A percentile compares a stretch with the other conserved stretches of the same genome.
Conservation (phyloP, 2,113 vertebrate genomes). For the Pleuronectes platessa region DNA sequence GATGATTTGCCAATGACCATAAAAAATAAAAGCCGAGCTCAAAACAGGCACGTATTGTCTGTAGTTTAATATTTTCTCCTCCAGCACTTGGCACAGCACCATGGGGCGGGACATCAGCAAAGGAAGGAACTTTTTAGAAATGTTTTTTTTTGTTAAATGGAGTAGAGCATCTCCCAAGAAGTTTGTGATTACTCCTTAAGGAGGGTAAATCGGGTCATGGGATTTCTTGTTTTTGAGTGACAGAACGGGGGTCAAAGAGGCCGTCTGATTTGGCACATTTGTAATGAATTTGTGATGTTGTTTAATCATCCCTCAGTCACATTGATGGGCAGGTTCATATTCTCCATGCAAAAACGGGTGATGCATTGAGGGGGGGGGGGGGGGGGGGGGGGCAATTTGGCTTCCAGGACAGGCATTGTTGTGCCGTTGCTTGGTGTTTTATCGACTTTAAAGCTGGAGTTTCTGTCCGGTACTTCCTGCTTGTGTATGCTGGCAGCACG, state of each 20-base stretch:
- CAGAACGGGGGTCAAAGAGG: constrained; percentile 4
- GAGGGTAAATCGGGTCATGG: background rate
- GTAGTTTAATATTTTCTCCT: no score
- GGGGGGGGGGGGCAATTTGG: constrained; percentile 10
- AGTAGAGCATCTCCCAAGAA: background rate
- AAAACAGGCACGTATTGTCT: no score
- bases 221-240: constrained; percentile 27
- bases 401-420: constrained; percentile 17
- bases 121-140: background rate
- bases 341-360: constrained; percentile 36
- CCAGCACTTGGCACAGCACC: no score
- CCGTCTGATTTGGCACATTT: constrained; percentile 28
- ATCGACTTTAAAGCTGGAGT: background rate
- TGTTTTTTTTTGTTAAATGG: constrained; percentile 1
- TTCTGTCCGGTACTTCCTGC: background rate
- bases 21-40: no score
- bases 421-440: background rate
- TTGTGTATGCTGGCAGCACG: background rate
- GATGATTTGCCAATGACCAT: no score
- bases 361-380: constrained; percentile 14
- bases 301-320: constrained; percentile 38
- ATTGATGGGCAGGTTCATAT: constrained; percentile 31
- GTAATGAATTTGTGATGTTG: constrained; percentile 21
- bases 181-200: background rate
- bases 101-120: background rate